Percentiles rank a stretch among this genome's conserved stretches.
Evolutionary conservation across 2,888 invertebrate species (phyloP).

Genomic region (Malacosoma neustria): DNA sequence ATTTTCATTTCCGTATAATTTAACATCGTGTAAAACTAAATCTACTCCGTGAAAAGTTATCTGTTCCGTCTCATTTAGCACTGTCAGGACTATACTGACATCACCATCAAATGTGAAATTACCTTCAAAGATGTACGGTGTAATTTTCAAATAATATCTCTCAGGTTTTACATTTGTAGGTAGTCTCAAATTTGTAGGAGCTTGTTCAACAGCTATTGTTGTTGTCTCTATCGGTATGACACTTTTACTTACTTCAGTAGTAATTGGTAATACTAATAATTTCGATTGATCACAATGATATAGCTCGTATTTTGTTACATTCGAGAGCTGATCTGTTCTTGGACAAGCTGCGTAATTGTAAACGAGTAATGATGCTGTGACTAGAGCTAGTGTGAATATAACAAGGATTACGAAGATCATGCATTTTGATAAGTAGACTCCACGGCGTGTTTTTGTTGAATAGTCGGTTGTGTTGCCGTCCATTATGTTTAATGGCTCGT

Average conservation of each 20-base stretch:
- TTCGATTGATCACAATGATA: slow-evolving; percentile 56
- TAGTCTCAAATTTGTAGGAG: slow-evolving; percentile 76
- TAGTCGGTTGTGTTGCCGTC: slow-evolving; percentile 77
- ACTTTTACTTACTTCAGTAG: slow-evolving; percentile 49
- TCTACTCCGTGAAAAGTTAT: slow-evolving; percentile 85
- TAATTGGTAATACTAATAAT: slow-evolving; percentile 52
- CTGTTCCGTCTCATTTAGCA: slow-evolving; percentile 76
- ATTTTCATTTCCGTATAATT: slow-evolving; percentile 60
- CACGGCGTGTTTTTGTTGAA: slow-evolving; percentile 75
- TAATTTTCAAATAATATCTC: slow-evolving; percentile 80
- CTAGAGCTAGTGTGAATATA: slow-evolving; percentile 77
- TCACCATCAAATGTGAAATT: slow-evolving; percentile 88
- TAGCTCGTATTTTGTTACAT: slow-evolving; percentile 60
- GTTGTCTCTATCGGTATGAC: slow-evolving; percentile 47
- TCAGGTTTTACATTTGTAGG: slow-evolving; percentile 80
- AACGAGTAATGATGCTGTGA: slow-evolving; percentile 83
- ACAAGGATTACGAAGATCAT: slow-evolving; percentile 76
- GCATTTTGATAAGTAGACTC: slow-evolving; percentile 78
- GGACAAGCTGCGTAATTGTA: slow-evolving; percentile 84
- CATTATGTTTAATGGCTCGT: slow-evolving; percentile 73
- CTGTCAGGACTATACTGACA: slow-evolving; percentile 77
- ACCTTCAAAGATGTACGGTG: slow-evolving; percentile 82
- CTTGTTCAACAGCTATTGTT: slow-evolving; percentile 22
- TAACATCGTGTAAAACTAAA: slow-evolving; percentile 76
- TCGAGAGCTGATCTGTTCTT: slow-evolving; percentile 55